Percentiles rank a stretch among this genome's conserved stretches.
These are phyloP conservation scores for Gymnopithys bicolor DNA, from an alignment of 2,797 vertebrate species.

Conservation along the genomic window DNA sequence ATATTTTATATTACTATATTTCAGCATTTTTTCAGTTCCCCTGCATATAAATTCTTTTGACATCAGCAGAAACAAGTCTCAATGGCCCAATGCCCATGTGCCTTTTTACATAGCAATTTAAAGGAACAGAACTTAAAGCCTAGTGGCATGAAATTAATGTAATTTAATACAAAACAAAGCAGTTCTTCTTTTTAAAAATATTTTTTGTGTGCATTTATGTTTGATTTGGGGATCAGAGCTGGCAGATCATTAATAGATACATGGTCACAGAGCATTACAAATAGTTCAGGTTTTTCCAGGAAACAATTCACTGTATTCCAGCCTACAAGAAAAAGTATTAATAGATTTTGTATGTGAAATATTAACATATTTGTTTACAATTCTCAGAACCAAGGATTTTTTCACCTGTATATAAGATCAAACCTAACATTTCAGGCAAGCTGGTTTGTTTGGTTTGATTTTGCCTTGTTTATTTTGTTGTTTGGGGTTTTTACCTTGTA, in stretches of 20 bases:
- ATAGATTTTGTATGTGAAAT: neutral
- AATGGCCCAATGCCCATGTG: neutral
- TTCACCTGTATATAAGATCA: neutral
- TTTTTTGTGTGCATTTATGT: neutral
- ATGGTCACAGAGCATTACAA: neutral
- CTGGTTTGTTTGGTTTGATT: neutral
- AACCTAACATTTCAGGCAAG: neutral
- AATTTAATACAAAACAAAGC: neutral
- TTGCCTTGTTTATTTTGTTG: neutral
- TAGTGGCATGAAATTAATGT: neutral
- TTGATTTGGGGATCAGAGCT: neutral
- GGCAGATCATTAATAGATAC: neutral
- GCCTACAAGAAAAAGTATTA: neutral
- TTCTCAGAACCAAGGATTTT: neutral
- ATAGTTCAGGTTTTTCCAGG: neutral
- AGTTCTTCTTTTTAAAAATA: neutral
- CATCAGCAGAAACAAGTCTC: constrained; percentile 20
- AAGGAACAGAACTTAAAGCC: constrained; percentile 17
- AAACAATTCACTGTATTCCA: neutral
- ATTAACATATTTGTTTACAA: neutral
- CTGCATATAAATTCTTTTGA: neutral
- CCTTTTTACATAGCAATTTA: neutral
- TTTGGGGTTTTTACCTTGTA: neutral
- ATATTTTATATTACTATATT: neutral
- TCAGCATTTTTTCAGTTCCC: neutral